Conservation (phyloP, 2,113 vertebrate species). For the Stomatorhinus ivindoensis region DNA sequence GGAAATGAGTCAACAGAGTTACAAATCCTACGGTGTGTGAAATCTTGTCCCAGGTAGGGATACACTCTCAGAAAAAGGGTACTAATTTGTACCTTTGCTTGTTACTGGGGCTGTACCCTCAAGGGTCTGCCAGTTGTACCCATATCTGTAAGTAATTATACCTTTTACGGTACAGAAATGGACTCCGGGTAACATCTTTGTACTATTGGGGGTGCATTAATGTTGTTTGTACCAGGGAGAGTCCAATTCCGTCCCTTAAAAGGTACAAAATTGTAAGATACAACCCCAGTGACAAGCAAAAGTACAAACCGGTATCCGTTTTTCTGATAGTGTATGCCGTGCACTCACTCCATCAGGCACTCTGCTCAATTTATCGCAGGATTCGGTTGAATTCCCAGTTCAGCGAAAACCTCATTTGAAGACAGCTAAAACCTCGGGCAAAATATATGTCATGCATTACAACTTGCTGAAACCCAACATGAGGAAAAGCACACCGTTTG, state of each 20-base stretch:
- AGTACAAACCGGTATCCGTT: no score
- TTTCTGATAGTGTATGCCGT: constrained; percentile 1
- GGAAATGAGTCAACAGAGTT: constrained; percentile 26
- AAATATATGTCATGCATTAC: neutral
- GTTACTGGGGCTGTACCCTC: no score
- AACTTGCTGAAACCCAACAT: neutral
- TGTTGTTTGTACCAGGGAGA: no score
- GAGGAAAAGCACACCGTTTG: neutral
- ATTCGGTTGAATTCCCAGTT: constrained; percentile 1
- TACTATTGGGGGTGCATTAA: no score
- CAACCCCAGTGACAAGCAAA: no score
- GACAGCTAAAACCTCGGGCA: neutral
- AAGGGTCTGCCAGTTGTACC: no score
- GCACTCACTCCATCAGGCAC: constrained; percentile 27
- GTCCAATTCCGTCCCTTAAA: no score
- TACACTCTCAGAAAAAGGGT: constrained; percentile 23
- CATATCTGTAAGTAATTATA: no score
- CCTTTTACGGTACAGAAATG: no score
- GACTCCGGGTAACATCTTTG: no score
- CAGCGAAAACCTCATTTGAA: neutral
- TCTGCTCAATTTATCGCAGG: constrained; percentile 22
- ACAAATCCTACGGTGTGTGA: constrained; percentile 42
- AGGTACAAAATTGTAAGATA: no score
- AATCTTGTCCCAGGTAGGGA: constrained; percentile 41
- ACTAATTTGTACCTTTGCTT: no score